phyloP scores from a whole-genome alignment of 1,140 invertebrate species.

The Euura saliciscinereae region DNA sequence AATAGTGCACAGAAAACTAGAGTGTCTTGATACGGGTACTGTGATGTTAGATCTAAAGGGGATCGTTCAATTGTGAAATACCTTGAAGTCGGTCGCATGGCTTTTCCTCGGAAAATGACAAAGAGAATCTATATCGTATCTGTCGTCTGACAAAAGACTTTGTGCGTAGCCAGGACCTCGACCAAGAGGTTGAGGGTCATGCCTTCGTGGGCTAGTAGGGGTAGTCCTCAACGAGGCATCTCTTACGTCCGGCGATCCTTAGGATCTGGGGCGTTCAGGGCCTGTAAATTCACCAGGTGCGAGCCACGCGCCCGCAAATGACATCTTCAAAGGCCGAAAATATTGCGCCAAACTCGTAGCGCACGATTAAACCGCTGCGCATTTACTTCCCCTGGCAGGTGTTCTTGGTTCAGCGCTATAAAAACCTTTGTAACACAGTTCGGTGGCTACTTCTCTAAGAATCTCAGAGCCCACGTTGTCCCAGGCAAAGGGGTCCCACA shows the following conservation, averaged over 20 bases:
- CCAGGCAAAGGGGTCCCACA: background rate
- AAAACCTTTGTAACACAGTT: background rate
- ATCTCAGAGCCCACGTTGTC: background rate
- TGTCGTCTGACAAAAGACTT: background rate
- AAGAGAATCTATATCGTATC: background rate
- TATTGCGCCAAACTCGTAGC: background rate
- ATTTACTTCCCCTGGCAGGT: background rate
- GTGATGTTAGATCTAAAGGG: background rate
- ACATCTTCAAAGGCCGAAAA: background rate
- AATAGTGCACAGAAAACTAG: background rate
- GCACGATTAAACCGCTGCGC: background rate
- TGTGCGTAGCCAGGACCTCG: background rate
- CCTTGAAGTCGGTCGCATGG: slow-evolving; percentile 6
- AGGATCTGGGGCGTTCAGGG: too few species aligned
- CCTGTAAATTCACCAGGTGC: background rate
- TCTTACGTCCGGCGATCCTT: too few species aligned
- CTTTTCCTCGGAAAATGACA: background rate
- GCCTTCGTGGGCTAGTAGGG: background rate
- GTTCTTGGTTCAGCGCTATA: background rate
- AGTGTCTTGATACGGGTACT: background rate
- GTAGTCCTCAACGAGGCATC: background rate
- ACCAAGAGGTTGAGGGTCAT: background rate
- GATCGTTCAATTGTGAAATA: background rate
- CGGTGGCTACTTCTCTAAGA: background rate
- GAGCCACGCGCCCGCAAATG: slow-evolving; percentile 1